These are phyloP conservation scores for Spinus olivaceus DNA, from an alignment of 2,797 vertebrate species.

Conservation along the genomic window DNA sequence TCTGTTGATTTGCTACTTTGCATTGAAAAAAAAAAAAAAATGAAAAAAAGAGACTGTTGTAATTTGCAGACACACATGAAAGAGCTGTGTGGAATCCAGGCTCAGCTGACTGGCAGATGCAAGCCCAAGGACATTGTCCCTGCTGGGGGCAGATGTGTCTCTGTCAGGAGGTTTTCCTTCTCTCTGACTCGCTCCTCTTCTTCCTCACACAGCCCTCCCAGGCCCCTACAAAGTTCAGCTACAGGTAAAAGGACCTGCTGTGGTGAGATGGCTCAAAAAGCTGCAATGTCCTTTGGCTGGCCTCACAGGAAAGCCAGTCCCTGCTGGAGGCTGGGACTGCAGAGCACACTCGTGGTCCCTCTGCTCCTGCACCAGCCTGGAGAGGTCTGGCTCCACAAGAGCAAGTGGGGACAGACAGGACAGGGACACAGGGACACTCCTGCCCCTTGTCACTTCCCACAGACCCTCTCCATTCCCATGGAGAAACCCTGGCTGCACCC, in stretches of 20 bases:
- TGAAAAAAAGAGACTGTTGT: not conserved
- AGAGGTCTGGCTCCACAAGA: not conserved
- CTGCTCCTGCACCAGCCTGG: not conserved
- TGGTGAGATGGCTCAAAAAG: not conserved
- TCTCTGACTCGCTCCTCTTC: not conserved
- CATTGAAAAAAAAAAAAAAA: not conserved
- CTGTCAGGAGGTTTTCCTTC: not conserved
- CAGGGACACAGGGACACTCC: not conserved
- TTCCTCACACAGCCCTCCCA: not conserved
- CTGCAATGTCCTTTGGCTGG: rapidly evolving
- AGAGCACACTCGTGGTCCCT: rapidly evolving
- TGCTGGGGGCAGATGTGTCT: not conserved
- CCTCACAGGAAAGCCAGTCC: rapidly evolving
- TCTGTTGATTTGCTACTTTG: not conserved
- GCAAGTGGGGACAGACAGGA: not conserved
- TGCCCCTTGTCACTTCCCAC: not conserved
- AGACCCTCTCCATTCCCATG: not conserved
- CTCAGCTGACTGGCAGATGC: not conserved
- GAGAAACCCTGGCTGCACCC: not conserved
- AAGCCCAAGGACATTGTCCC: not conserved
- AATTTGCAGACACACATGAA: not conserved
- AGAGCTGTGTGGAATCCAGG: not conserved
- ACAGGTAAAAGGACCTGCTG: not conserved
- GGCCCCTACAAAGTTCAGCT: not conserved
- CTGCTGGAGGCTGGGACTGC: not conserved